Evolutionary conservation across 1,140 invertebrate genomes (phyloP).

Genomic region (Battus philenor): DNA sequence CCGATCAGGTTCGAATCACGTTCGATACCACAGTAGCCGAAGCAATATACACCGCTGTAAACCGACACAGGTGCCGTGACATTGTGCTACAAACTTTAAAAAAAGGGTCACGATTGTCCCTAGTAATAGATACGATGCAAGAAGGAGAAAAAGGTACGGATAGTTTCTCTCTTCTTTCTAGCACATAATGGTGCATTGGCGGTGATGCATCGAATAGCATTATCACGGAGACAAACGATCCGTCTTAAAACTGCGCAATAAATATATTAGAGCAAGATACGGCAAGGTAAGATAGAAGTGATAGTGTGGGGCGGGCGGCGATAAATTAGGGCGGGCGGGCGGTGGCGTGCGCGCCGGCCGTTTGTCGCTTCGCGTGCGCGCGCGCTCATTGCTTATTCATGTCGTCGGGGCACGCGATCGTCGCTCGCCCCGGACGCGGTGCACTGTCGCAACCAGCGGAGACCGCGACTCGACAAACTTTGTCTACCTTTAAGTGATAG

Average conservation of each 20-base stretch:
- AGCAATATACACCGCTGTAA: too few species aligned
- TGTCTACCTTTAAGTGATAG: background rate
- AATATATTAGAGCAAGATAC: slow-evolving; percentile 34
- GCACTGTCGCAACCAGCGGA: slow-evolving; percentile 1
- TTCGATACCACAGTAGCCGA: too few species aligned
- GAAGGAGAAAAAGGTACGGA: too few species aligned
- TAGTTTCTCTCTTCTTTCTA: too few species aligned
- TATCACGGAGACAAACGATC: background rate
- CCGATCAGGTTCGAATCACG: too few species aligned
- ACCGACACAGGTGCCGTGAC: too few species aligned
- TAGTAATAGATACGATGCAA: too few species aligned
- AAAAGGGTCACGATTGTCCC: too few species aligned
- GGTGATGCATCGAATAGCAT: slow-evolving; percentile 7
- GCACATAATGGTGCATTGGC: too few species aligned
- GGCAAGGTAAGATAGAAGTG: slow-evolving; percentile 56
- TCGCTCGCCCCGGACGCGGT: background rate
- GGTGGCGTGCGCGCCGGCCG: slow-evolving; percentile 59
- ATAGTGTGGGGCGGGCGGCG: slow-evolving; percentile 56
- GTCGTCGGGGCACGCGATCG: slow-evolving; percentile 49
- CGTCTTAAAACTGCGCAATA: slow-evolving; percentile 2
- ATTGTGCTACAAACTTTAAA: too few species aligned
- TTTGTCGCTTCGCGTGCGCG: slow-evolving; percentile 69
- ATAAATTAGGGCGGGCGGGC: slow-evolving; percentile 44
- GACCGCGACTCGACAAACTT: background rate
- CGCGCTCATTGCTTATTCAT: slow-evolving; percentile 73